These are phyloP conservation scores for Mola mola DNA, from an alignment of 2,113 vertebrate species.

Conservation along the genomic window DNA sequence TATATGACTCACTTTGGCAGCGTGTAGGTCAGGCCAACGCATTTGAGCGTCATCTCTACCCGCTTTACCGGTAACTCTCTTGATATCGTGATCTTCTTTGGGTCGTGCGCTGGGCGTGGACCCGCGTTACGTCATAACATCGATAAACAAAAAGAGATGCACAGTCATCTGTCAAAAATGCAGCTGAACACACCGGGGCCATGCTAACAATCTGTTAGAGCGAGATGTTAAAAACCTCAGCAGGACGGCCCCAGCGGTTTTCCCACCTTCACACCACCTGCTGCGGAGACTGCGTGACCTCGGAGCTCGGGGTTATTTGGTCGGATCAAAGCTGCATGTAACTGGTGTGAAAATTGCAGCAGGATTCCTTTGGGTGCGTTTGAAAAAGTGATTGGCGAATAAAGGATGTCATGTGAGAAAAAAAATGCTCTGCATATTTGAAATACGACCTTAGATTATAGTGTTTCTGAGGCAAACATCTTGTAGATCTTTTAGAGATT, in stretches of 20 bases:
- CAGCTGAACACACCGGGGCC: not conserved
- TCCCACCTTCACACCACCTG: conserved; percentile 6
- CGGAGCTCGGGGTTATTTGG: conserved; percentile 1
- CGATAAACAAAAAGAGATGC: not conserved
- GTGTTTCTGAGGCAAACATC: too few species aligned
- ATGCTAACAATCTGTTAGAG: too few species aligned
- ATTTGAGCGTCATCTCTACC: not conserved
- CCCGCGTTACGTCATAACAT: conserved; percentile 1
- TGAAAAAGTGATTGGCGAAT: too few species aligned
- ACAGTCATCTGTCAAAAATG: conserved; percentile 18
- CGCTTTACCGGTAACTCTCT: conserved; percentile 18
- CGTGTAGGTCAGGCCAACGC: not conserved
- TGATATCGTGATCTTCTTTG: conserved; percentile 26
- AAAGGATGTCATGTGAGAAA: too few species aligned
- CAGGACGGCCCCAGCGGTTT: not conserved
- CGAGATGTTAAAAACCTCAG: not conserved
- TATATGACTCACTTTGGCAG: not conserved
- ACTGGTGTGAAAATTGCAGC: conserved; percentile 1
- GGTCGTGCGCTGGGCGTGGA: conserved; percentile 38
- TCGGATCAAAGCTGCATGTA: not conserved
- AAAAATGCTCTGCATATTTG: too few species aligned
- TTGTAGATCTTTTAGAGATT: too few species aligned
- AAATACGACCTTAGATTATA: too few species aligned
- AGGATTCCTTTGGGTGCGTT: too few species aligned
- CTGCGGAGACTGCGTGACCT: conserved; percentile 22